Base-by-base conservation (phyloP, 1,140 invertebrate genomes). In the Drosophila oshimai region DNA sequence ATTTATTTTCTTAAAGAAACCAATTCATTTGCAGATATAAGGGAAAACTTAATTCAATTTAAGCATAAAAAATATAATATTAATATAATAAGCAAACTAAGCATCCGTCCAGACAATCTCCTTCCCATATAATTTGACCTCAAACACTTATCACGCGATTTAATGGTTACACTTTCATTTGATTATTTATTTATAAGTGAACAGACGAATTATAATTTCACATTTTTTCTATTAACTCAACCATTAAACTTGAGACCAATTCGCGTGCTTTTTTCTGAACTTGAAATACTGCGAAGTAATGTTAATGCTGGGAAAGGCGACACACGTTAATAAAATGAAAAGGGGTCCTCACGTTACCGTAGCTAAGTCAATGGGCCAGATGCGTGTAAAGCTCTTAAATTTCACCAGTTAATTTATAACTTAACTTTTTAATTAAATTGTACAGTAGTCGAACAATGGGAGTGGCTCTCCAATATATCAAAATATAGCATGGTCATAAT, bases 111-210 rank as follows among this genome's bases (percentile, higher is more conserved):
- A 10, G 10, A 20, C 33, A 28, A 5, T 12, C 1, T 9, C 15
- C 12, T 3, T 31, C 17, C 28, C 13, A 54, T 45, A 13, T 36
- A 57, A 33, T 33, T 50, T 39, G 55, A 49, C 31, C 37, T 54
- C 15, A 62, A 57, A 36, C 28, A 31, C 47, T 71, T 47, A 61
- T 53, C 79, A 74, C 64, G 75, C 64, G 54, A 74, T 50, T 60
- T 45, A 50, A 64, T 65, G 54, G 10, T 36, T 18, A 20, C 50
- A 79, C 58, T 79, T 79, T 79, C 69, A 24, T 74, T 55, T 64
- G 54, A 47, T 61, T 68, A 68, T 68, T 71, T 71, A 71, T 60
- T 71, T 71, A 71, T 60, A 20, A 54, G 62, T 68, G 47, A 68
- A 31, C 24, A 51, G 36, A 13, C 46, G 29, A 64, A 39, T 20